Conservation (phyloP, 1,140 invertebrate species). For the Anoplophora glabripennis region DNA sequence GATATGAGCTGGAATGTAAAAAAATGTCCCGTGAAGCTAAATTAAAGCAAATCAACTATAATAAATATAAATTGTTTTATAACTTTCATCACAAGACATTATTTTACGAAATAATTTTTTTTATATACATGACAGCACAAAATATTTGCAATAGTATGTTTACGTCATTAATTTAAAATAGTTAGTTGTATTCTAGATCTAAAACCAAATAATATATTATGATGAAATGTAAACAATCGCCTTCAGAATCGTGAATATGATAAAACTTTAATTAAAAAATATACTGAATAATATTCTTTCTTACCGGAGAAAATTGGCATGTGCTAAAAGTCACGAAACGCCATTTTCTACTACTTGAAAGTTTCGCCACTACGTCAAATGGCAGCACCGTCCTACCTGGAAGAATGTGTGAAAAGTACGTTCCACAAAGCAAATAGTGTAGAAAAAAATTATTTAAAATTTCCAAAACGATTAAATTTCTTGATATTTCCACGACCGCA, state of each 20-base stretch:
- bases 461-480: no score
- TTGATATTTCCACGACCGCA: no score
- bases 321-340: constrained; percentile 36
- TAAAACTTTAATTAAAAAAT: constrained; percentile 2
- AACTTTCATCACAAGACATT: no score
- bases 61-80: no score
- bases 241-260: neutral
- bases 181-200: neutral
- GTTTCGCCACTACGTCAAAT: neutral
- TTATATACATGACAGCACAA: constrained; percentile 20
- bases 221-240: neutral
- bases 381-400: neutral
- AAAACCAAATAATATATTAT: neutral
- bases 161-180: constrained; percentile 26
- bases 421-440: no score
- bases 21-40: no score
- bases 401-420: neutral
- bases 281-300: constrained; percentile 17
- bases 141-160: constrained; percentile 20
- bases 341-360: constrained; percentile 29
- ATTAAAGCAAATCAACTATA: no score
- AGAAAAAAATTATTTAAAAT: no score
- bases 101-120: constrained; percentile 12
- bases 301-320: constrained; percentile 39
- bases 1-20: neutral